These are phyloP conservation scores for Drosophila atripex DNA, from an alignment of 2,888 invertebrate species.

Conservation along the genomic window DNA sequence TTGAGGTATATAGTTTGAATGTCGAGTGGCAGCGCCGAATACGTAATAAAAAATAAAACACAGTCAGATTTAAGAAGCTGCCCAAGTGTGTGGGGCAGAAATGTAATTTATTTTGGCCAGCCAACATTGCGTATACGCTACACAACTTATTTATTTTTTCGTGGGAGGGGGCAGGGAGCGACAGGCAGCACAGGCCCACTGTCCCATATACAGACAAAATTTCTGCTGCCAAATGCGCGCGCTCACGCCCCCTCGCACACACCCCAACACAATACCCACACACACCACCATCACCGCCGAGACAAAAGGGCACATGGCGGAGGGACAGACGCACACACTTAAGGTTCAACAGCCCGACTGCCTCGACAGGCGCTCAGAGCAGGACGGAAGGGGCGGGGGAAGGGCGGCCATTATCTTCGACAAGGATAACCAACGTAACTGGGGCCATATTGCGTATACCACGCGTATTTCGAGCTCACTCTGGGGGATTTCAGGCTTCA, in stretches of 20 bases:
- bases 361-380: constrained; percentile 47
- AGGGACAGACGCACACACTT: constrained; percentile 61
- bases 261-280: constrained; percentile 31
- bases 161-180: neutral
- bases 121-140: constrained; percentile 67
- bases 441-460: constrained; percentile 69
- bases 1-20: too few species aligned
- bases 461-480: constrained; percentile 30
- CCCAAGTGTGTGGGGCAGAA: constrained; percentile 21
- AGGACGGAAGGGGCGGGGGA: constrained; percentile 10
- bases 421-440: constrained; percentile 63
- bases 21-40: too few species aligned
- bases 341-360: constrained; percentile 76
- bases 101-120: constrained; percentile 58
- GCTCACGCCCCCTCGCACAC: constrained; percentile 60
- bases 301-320: constrained; percentile 29
- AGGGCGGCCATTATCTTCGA: constrained; percentile 74
- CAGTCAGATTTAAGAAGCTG: neutral
- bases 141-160: constrained; percentile 32
- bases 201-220: constrained; percentile 68
- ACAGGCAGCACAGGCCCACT: constrained; percentile 29
- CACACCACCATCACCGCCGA: constrained; percentile 17
- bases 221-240: constrained; percentile 71
- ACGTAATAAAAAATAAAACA: too few species aligned
- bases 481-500: constrained; percentile 50